Evolutionary conservation across 2,113 vertebrate genomes (phyloP), one percentile per base, ranked within the genome.

Genomic region (Pyrgilauda ruficollis): DNA sequence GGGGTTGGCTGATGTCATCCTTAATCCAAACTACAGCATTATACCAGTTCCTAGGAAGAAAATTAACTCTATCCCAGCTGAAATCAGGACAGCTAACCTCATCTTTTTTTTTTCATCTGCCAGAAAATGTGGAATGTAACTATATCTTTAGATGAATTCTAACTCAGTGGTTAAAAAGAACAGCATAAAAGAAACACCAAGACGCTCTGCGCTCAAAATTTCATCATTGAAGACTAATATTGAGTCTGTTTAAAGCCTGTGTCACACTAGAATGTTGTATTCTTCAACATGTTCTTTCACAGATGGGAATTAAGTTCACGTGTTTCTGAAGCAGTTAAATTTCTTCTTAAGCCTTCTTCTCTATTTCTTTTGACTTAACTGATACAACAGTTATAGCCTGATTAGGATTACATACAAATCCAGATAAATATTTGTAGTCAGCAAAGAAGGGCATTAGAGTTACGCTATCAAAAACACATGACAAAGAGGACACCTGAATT

Each of bases 401-500:
- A 56, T 33, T 31, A 87, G 35, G 56, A 73, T 63, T 58, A 58
- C 59, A 81, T 73, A 31, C 0, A 89, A 87, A 90, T 74, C 21
- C 39, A 76, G 21, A 61, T 55, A 44, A 88, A 28, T 67, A 76
- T 16, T 67, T 76, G 17, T 59, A 80, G 61, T 41, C 61, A 67
- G n/a, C 37, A 81, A 68, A 59, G n/a, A 31, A 31, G 31, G 17
- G 7, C 37, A 30, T 67, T 84, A 61, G 62, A 76, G 27, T 83
- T 90, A 44, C 0, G 7, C 33, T 87, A 84, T 35, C 55, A 63
- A 91, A 95, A 96, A 35, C 68, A 89, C 43, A 17, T 47, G 66
- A 72, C 73, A 88, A 82, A 89, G 46, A 84, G 53, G 92, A 90
- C 88, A 94, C 89, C 93, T 96, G 93, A 96, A 94, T 96, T 97